Evolutionary conservation across 2,797 vertebrate species (phyloP), one percentile per base, ranked within the genome.

Genomic region (Phylloscopus collybita): DNA sequence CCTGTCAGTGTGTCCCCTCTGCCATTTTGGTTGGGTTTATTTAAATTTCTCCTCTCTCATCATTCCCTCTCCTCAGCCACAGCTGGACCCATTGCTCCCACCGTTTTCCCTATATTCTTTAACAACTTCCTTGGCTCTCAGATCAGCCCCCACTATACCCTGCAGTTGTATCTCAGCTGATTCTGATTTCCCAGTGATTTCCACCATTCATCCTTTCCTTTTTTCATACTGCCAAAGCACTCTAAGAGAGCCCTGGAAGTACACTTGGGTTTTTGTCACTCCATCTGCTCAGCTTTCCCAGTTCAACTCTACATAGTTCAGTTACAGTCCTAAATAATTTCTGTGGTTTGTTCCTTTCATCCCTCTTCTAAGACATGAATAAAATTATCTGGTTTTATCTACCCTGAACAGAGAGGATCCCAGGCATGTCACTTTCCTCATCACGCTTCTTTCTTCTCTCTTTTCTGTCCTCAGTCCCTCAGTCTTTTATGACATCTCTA

Each of bases 201-300:
- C 66, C 45, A 72, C 62, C 36, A 49, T 75, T 93, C 70, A 81
- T 92, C 49, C 64, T 73, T 67, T 65, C n/a, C 14, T 81, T 95
- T 82, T 92, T 88, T 86, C 78, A 38, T 4, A 4, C 70, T 85
- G 74, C 78, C 59, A 61, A 88, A 90, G 54, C 72, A 65, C 59
- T 79, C 36, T 17, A 38, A 17, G 74, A 87, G 69, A 78, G 73
- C 60, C 71, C 74, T 94, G 91, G 69, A 92, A 93, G 87, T 90
- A 86, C 50, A 15, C 45, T 80, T 80, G 27, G 2, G 59, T 90
- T 96, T 94, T 93, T 90, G 71, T 92, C 82, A 80, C 44, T 91
- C 87, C 89, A 92, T 96, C 91, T 96, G 89, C 89, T 96, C 82
- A 62, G 56, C 85, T 83, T 89, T 90, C 76, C 80, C 72, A 69